A percentile compares a stretch with the other conserved stretches of the same genome.
These are phyloP conservation scores for Metopolophium dirhodum DNA, from an alignment of 1,140 invertebrate genomes.

Conservation along the genomic window DNA sequence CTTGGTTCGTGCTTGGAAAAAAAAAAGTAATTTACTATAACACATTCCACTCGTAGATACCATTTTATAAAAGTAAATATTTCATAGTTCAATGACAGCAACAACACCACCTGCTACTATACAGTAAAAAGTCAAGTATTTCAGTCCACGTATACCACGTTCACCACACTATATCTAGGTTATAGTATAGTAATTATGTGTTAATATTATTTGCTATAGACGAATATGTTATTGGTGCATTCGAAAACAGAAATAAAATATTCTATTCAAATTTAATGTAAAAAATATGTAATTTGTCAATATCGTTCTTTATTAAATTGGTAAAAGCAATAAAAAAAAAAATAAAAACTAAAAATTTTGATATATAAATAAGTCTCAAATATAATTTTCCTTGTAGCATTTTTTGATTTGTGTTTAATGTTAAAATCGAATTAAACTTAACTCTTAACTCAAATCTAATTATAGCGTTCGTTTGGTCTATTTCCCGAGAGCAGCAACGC, in stretches of 20 bases:
- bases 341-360: neutral
- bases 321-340: neutral
- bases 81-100: slow-evolving; percentile 8
- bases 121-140: neutral
- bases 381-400: neutral
- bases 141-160: neutral
- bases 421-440: neutral
- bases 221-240: neutral
- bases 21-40: neutral
- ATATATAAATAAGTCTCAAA: neutral
- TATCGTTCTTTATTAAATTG: neutral
- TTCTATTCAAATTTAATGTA: neutral
- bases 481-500: neutral
- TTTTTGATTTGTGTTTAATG: neutral
- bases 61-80: neutral
- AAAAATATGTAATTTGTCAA: neutral
- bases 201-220: neutral
- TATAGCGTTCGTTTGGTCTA: neutral
- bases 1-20: slow-evolving; percentile 59
- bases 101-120: neutral
- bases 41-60: neutral
- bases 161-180: neutral
- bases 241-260: neutral
- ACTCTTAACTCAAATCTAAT: neutral
- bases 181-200: neutral